These are phyloP conservation scores for Epinephelus fuscoguttatus DNA, from an alignment of 2,113 vertebrate genomes.

Conservation along the genomic window DNA sequence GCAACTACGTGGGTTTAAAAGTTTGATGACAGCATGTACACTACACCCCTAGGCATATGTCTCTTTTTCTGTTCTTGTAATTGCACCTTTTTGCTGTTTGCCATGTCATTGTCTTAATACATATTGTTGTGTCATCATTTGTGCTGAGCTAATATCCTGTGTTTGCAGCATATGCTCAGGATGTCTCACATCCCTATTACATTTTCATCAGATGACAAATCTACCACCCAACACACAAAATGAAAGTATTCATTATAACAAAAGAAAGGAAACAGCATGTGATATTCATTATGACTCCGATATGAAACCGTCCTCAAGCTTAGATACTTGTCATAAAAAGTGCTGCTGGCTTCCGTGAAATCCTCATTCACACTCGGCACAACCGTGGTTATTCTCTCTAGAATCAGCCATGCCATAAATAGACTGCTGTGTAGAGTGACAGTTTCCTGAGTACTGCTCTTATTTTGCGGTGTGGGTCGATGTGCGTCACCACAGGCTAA, in stretches of 20 bases:
- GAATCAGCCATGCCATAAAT: constrained; percentile 32
- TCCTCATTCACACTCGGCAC: background rate
- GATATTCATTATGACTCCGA: background rate
- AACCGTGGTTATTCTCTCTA: constrained; percentile 4
- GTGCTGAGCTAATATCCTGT: background rate
- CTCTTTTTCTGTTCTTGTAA: background rate
- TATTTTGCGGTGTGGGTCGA: constrained; percentile 38
- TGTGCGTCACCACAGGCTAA: constrained; percentile 43
- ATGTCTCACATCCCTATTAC: background rate
- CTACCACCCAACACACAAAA: background rate
- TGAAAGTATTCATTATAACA: background rate
- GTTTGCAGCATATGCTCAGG: background rate
- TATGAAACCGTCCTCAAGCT: background rate
- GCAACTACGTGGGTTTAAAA: background rate
- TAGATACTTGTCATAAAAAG: constrained; percentile 5
- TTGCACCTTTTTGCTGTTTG: background rate
- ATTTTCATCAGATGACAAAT: background rate
- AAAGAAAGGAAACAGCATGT: background rate
- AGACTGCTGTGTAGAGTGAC: constrained; percentile 32
- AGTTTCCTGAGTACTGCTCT: constrained; percentile 44
- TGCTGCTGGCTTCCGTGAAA: background rate
- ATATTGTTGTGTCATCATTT: constrained; percentile 1
- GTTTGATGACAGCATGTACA: background rate
- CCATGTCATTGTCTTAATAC: background rate
- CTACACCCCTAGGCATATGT: accelerated